Evolutionary conservation across 2,113 vertebrate species (phyloP).

Genomic region (Hipposideros armiger): DNA sequence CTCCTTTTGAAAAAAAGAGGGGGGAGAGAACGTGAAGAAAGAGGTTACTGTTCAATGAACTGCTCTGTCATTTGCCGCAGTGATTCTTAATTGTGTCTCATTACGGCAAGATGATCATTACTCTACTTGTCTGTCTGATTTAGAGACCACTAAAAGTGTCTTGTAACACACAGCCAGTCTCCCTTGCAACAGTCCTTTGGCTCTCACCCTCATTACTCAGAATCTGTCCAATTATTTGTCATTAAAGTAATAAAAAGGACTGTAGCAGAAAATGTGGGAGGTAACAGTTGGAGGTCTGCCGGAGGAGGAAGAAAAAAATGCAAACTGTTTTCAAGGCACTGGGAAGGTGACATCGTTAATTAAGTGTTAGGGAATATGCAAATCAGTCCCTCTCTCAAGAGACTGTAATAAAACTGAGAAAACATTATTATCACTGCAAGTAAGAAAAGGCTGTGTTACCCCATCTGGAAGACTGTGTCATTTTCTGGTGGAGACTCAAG

Average conservation of each 20-base stretch:
- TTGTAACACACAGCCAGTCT: constrained; percentile 90
- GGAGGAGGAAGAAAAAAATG: constrained; percentile 86
- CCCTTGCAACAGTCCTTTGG: constrained; percentile 89
- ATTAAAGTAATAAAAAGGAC: constrained; percentile 93
- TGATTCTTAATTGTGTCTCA: constrained; percentile 92
- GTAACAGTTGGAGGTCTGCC: constrained; percentile 90
- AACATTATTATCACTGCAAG: constrained; percentile 87
- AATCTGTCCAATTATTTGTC: constrained; percentile 94
- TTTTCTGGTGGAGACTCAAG: constrained; percentile 72
- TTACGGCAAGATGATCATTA: constrained; percentile 92
- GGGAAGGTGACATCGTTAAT: constrained; percentile 91
- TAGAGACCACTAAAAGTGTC: constrained; percentile 93
- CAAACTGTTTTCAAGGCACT: constrained; percentile 90
- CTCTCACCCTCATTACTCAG: constrained; percentile 93
- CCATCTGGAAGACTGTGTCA: constrained; percentile 78
- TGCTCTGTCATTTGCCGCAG: constrained; percentile 91
- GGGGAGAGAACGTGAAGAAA: constrained; percentile 77
- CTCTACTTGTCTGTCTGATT: constrained; percentile 93
- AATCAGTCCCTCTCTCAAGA: constrained; percentile 88
- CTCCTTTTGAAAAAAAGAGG: constrained; percentile 84
- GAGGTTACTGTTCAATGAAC: constrained; percentile 91
- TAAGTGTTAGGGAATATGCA: constrained; percentile 91
- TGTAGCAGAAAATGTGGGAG: constrained; percentile 90
- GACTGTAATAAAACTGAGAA: constrained; percentile 89
- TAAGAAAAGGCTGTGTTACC: constrained; percentile 81